Conservation (phyloP, 2,113 vertebrate species). For the Ictidomys tridecemlineatus region DNA sequence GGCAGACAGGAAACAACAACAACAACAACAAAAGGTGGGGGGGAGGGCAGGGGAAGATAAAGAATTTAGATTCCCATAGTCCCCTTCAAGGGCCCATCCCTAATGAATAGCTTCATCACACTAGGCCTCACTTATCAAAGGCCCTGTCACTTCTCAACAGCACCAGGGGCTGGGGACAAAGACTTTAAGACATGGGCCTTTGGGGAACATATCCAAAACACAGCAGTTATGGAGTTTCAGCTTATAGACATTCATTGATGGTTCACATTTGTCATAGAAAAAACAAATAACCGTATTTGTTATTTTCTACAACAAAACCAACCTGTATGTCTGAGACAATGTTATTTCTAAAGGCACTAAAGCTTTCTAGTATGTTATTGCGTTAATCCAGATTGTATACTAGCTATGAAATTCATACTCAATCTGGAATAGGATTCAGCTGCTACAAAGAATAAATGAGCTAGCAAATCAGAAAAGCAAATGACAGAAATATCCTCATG, state of each 20-base stretch:
- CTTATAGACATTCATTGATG: not conserved
- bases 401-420: not conserved
- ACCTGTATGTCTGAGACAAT: not conserved
- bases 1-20: not conserved
- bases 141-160: not conserved
- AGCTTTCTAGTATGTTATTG: not conserved
- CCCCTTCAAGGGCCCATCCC: not conserved
- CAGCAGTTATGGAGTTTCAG: not conserved
- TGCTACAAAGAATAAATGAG: slow-evolving; percentile 26
- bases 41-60: too few species aligned
- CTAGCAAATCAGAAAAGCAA: not conserved
- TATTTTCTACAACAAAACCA: not conserved
- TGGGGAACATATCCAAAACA: not conserved
- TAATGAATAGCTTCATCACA: not conserved
- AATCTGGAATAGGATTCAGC: not conserved
- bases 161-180: not conserved
- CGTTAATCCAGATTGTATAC: not conserved
- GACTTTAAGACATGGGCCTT: not conserved
- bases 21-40: too few species aligned
- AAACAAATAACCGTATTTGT: not conserved
- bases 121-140: not conserved
- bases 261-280: not conserved
- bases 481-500: not conserved
- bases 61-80: not conserved
- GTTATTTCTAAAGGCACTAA: not conserved